Evolutionary conservation across 2,888 invertebrate genomes (phyloP).

Genomic region (Drosophila sordidula): DNA sequence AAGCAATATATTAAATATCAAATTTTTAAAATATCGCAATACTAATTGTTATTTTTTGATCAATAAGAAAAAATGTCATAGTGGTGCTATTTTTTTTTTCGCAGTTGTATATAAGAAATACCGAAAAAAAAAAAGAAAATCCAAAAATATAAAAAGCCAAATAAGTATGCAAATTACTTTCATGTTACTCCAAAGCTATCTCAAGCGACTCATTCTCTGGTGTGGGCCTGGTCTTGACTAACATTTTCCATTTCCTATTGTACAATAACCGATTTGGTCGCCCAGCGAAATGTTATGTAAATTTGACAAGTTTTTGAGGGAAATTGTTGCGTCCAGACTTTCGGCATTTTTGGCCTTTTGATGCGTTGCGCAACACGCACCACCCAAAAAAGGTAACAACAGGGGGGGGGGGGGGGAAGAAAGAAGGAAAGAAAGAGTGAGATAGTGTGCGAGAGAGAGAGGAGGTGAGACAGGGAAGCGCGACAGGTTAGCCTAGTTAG

Average conservation of each 20-base stretch:
- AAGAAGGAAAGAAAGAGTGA: neutral
- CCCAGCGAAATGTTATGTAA: slow-evolving; percentile 53
- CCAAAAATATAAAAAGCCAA: neutral
- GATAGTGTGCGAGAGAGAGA: neutral
- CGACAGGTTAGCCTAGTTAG: slow-evolving; percentile 60
- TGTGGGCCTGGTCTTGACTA: slow-evolving; percentile 3
- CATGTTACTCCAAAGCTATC: slow-evolving; percentile 16
- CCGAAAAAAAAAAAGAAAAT: neutral
- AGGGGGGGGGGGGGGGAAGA: neutral
- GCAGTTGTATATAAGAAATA: neutral
- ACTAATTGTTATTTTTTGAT: no score
- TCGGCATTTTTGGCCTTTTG: slow-evolving; percentile 16
- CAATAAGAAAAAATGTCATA: no score
- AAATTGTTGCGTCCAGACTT: slow-evolving; percentile 53
- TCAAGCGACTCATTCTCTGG: slow-evolving; percentile 10
- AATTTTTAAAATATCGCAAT: no score
- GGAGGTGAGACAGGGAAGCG: neutral
- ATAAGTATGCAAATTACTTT: slow-evolving; percentile 50
- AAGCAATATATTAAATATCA: no score
- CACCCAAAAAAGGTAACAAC: slow-evolving; percentile 42
- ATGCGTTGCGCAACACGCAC: slow-evolving; percentile 54
- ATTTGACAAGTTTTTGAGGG: slow-evolving; percentile 54
- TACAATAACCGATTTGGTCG: slow-evolving; percentile 46
- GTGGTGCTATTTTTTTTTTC: no score
- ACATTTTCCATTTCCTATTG: slow-evolving; percentile 56